phyloP scores from a whole-genome alignment of 2,888 invertebrate genomes.

The Megamerina dolium region DNA sequence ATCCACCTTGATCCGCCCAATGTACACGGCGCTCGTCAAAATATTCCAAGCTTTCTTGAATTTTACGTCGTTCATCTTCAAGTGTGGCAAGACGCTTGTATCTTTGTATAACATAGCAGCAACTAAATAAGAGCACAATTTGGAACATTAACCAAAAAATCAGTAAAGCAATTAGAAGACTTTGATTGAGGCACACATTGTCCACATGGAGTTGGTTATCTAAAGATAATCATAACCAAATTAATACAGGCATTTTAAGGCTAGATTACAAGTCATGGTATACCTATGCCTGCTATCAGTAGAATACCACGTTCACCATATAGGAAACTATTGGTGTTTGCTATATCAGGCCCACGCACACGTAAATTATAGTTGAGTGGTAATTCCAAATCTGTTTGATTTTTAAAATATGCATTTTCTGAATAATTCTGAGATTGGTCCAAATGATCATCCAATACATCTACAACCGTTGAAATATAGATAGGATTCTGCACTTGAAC shows the following conservation, averaged over 20 bases:
- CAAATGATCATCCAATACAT: constrained; percentile 26
- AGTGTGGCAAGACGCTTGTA: constrained; percentile 53
- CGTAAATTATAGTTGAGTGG: constrained; percentile 56
- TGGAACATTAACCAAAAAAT: constrained; percentile 58
- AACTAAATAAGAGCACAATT: constrained; percentile 53
- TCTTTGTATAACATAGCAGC: constrained; percentile 53
- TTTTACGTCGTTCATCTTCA: constrained; percentile 49
- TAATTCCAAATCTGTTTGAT: constrained; percentile 28
- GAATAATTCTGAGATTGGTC: not conserved
- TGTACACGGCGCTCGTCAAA: constrained; percentile 63
- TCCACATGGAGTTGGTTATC: constrained; percentile 40
- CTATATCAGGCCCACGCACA: constrained; percentile 58
- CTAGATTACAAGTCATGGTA: constrained; percentile 16
- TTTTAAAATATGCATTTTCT: not conserved
- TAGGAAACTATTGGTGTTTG: constrained; percentile 50
- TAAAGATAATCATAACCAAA: constrained; percentile 5
- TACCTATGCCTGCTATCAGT: constrained; percentile 56
- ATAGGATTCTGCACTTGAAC: constrained; percentile 40
- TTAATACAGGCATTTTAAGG: not conserved
- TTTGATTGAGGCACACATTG: constrained; percentile 56
- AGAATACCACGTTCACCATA: constrained; percentile 57
- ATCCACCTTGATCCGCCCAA: constrained; percentile 57
- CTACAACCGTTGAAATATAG: constrained; percentile 43
- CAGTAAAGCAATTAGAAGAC: constrained; percentile 59
- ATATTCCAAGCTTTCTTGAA: constrained; percentile 61